A percentile compares a stretch with the other conserved stretches of the same genome.
Evolutionary conservation across 2,797 vertebrate genomes (phyloP).

Genomic region (Chaunax sp.): DNA sequence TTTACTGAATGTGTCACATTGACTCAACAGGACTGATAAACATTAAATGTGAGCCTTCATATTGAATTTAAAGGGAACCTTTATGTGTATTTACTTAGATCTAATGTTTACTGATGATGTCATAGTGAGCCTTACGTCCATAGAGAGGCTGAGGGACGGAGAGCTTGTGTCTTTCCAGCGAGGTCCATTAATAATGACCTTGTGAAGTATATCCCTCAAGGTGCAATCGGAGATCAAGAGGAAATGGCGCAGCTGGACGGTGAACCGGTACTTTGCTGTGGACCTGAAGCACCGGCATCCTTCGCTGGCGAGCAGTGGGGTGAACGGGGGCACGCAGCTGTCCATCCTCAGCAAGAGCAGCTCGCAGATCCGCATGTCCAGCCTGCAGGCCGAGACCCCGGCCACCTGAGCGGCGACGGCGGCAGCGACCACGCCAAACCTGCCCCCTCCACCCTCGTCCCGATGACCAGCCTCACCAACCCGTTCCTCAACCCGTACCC

Average conservation of each 20-base stretch:
- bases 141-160: slow-evolving; percentile 29
- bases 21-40: too few relatives aligned
- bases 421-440: slow-evolving; percentile 23
- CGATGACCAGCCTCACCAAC: slow-evolving; percentile 71
- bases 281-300: slow-evolving; percentile 98
- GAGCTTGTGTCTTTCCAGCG: slow-evolving; percentile 67
- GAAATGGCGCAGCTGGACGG: slow-evolving; percentile 99
- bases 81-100: too few relatives aligned
- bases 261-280: slow-evolving; percentile 99
- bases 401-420: slow-evolving; percentile 60
- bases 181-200: slow-evolving; percentile 90
- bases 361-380: slow-evolving; percentile 99
- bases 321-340: slow-evolving; percentile 97
- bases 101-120: too few relatives aligned
- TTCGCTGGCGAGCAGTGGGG: slow-evolving; percentile 97
- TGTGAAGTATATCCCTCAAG: slow-evolving; percentile 94
- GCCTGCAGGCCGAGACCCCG: slow-evolving; percentile 73
- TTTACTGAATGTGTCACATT: too few relatives aligned
- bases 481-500: slow-evolving; percentile 63
- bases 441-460: slow-evolving; percentile 41
- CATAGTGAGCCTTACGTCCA: too few relatives aligned
- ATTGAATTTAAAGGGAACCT: too few relatives aligned
- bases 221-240: slow-evolving; percentile 99
- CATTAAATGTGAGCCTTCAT: too few relatives aligned
- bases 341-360: slow-evolving; percentile 99